phyloP scores from a whole-genome alignment of 1,140 invertebrate species.

The Drosophila ambigua region DNA sequence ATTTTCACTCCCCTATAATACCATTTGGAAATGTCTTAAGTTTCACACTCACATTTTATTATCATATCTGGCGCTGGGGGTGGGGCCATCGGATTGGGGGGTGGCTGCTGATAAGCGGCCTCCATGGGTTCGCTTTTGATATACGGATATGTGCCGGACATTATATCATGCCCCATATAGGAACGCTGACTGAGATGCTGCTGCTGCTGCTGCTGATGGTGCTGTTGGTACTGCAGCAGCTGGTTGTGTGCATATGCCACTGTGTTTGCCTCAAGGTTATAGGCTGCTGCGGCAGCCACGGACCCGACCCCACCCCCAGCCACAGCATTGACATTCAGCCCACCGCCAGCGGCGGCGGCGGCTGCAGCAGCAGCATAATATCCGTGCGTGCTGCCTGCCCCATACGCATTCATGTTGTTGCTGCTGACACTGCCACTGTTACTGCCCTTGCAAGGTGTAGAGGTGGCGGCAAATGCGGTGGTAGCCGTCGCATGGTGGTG shows the following conservation, averaged over 20 bases:
- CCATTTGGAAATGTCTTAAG: too few species aligned
- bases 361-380: conserved; percentile 54
- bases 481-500: conserved; percentile 32
- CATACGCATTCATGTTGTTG: conserved; percentile 20
- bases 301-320: conserved; percentile 25
- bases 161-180: conserved; percentile 61
- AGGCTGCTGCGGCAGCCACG: conserved; percentile 13
- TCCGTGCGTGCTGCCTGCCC: conserved; percentile 48
- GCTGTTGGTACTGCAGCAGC: conserved; percentile 72
- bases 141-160: conserved; percentile 66
- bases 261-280: conserved; percentile 74
- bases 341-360: conserved; percentile 38
- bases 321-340: conserved; percentile 48
- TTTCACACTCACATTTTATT: conserved; percentile 69
- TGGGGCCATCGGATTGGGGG: conserved; percentile 62
- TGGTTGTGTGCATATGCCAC: conserved; percentile 77
- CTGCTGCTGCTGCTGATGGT: conserved; percentile 49
- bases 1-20: conserved; percentile 2
- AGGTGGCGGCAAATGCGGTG: conserved; percentile 26
- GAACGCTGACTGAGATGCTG: conserved; percentile 52
- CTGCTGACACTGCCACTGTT: conserved; percentile 25
- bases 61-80: conserved; percentile 71
- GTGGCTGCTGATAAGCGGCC: conserved; percentile 26
- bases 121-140: conserved; percentile 72
- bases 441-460: conserved; percentile 52